Base-by-base conservation (phyloP, 2,888 invertebrate species). In the Cryptocephalus moraei region DNA sequence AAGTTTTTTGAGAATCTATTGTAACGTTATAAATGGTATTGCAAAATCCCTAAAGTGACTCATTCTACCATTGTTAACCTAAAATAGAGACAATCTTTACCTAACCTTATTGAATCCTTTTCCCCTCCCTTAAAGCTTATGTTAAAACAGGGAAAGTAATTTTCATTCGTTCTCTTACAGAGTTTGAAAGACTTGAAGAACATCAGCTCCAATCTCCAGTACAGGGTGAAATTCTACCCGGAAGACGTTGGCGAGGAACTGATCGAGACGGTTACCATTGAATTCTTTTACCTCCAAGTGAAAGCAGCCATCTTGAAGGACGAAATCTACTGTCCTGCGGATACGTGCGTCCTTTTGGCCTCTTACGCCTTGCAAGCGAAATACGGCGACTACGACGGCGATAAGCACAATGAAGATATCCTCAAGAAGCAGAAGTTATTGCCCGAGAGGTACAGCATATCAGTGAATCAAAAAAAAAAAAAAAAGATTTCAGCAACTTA, bases 251-350 rank as follows among this genome's bases (percentile, higher is more conserved):
- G 90, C 22, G 93, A 95, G 69, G 97, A 99, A 75, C 81, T 99
- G 58, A 99, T 99, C 63, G 97, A 99, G 75, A 94, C 96, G 70
- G 93, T 96, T 68, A 99, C 99, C 61, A 81, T 96, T 73, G 84
- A 91, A 66, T 79, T 91, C 54, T 93, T 92, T 76, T 93, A 91
- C 72, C 79, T 87, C 59, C 87, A 90, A 80, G 91, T 94, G 56
- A 95, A 96, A 76, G 92, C 93, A 70, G 87, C 86, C 56, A 95
- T 99, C 70, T 79, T 97, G 57, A 88, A 87, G 50, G 96, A 96
- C 73, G 95, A 96, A 74, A 91, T 97, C 65, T 99, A 95, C 75
- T 99, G 97, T 72, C 97, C 99, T 56, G 93, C 97, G 34, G 99
- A 99, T 75, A 96, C 97, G 41, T 92, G 93, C 11, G 96, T 97